Evolutionary conservation across 2,888 invertebrate species (phyloP).

Genomic region (Orthonevra nobilis): DNA sequence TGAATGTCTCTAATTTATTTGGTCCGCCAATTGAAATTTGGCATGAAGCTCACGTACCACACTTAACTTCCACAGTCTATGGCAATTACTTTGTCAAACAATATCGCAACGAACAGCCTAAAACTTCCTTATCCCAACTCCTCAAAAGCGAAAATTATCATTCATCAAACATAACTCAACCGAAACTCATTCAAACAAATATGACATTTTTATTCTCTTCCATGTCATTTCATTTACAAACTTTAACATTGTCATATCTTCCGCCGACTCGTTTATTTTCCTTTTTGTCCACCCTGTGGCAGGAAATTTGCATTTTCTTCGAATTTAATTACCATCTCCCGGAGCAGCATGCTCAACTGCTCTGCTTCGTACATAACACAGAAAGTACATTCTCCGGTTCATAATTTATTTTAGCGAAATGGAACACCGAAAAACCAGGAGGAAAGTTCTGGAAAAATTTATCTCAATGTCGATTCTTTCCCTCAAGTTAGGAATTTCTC

Average conservation of each 20-base stretch:
- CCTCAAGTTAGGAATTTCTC: conserved; percentile 4
- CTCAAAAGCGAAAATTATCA: conserved; percentile 32
- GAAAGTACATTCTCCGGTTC: conserved; percentile 31
- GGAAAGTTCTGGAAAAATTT: neutral
- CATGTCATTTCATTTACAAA: conserved; percentile 40
- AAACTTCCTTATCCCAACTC: too few species aligned
- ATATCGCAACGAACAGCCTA: too few species aligned
- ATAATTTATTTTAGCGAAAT: conserved; percentile 36
- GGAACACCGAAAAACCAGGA: neutral
- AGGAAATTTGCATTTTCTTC: conserved; percentile 51
- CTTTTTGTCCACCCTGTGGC: neutral
- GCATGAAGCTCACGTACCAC: too few species aligned
- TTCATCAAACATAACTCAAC: conserved; percentile 42
- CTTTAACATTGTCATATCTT: conserved; percentile 11
- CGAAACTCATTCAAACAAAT: conserved; percentile 36
- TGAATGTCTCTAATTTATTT: too few species aligned
- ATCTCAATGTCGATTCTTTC: conserved; percentile 41
- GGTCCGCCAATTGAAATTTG: too few species aligned
- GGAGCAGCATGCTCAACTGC: conserved; percentile 6
- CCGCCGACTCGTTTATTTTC: neutral
- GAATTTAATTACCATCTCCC: conserved; percentile 51
- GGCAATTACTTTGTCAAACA: too few species aligned
- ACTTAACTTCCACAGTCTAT: too few species aligned
- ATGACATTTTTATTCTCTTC: conserved; percentile 51
- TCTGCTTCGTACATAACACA: conserved; percentile 9